These are phyloP conservation scores for Apotomis betuletana DNA, from an alignment of 2,888 invertebrate species.

Conservation along the genomic window DNA sequence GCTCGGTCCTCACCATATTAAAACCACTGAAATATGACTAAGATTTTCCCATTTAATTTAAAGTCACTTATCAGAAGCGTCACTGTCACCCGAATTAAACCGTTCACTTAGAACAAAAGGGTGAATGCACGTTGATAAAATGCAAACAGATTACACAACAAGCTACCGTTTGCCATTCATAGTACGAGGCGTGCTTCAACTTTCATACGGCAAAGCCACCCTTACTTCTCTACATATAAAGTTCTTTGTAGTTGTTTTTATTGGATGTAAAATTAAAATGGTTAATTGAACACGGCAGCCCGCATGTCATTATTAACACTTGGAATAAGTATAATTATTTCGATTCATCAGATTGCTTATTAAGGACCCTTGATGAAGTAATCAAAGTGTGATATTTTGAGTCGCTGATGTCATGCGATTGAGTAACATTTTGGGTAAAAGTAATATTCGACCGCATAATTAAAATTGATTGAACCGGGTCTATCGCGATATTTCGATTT, in stretches of 20 bases:
- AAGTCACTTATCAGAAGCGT: constrained; percentile 40
- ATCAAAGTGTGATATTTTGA: constrained; percentile 53
- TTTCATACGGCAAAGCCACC: not conserved
- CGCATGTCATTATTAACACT: constrained; percentile 81
- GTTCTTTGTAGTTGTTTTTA: not conserved
- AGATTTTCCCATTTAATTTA: not conserved
- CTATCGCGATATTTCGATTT: no score
- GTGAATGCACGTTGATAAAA: constrained; percentile 67
- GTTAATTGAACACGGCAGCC: constrained; percentile 51
- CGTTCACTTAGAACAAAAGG: constrained; percentile 59
- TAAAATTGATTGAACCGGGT: no score
- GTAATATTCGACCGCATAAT: no score
- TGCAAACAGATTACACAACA: constrained; percentile 56
- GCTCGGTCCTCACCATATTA: not conserved
- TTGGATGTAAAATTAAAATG: constrained; percentile 45
- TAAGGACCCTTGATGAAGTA: constrained; percentile 65
- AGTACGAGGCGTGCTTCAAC: not conserved
- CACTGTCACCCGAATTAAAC: constrained; percentile 36
- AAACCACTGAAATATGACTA: not conserved
- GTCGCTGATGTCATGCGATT: constrained; percentile 27
- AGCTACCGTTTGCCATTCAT: not conserved
- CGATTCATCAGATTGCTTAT: constrained; percentile 77
- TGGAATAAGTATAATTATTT: constrained; percentile 78
- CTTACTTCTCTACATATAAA: not conserved
- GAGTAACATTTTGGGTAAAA: not conserved